Conservation (phyloP, 2,113 vertebrate genomes). For the Crotalus horridus region DNA sequence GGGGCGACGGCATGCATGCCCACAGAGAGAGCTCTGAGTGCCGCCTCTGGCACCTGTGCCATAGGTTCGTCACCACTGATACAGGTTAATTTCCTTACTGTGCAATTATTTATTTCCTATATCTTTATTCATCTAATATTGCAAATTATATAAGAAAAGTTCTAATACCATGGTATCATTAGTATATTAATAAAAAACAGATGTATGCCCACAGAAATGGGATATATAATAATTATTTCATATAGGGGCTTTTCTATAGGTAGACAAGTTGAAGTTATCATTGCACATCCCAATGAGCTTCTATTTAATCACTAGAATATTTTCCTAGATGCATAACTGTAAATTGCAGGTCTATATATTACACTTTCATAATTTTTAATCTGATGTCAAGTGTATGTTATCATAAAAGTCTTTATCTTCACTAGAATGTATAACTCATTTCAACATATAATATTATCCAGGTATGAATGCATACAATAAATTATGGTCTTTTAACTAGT, state of each 20-base stretch:
- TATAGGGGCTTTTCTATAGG: neutral
- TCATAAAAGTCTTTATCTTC: neutral
- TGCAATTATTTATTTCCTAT: neutral
- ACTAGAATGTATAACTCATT: neutral
- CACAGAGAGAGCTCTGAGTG: too few species aligned
- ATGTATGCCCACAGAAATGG: neutral
- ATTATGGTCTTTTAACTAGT: neutral
- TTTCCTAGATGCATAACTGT: neutral
- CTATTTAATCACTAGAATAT: neutral
- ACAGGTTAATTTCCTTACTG: neutral
- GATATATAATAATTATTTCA: neutral
- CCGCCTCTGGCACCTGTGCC: too few species aligned
- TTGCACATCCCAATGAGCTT: neutral
- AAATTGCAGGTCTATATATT: neutral
- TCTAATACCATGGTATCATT: neutral
- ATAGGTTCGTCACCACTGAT: too few species aligned
- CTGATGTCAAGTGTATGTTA: neutral
- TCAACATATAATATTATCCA: neutral
- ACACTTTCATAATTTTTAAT: neutral
- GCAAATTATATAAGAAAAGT: neutral
- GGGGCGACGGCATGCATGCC: too few species aligned
- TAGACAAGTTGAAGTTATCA: neutral
- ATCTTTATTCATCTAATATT: neutral
- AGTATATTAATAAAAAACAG: neutral
- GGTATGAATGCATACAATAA: neutral